A percentile compares a stretch with the other conserved stretches of the same genome.
These are phyloP conservation scores for Chamaea fasciata DNA, from an alignment of 2,113 vertebrate species.

Conservation along the genomic window DNA sequence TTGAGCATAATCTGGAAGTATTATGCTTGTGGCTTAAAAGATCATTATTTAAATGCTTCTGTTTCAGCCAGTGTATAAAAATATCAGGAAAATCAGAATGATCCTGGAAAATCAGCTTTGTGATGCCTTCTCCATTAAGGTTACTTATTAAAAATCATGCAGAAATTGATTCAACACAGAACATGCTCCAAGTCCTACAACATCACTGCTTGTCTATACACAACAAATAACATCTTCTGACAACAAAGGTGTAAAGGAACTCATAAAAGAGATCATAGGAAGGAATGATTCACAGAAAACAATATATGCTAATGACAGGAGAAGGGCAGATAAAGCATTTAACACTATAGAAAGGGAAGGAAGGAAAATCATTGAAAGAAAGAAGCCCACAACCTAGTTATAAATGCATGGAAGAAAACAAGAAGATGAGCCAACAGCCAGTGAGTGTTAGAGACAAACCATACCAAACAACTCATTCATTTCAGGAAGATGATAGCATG, in stretches of 20 bases:
- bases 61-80: background rate
- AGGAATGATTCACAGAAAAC: background rate
- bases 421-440: background rate
- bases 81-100: background rate
- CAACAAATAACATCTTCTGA: background rate
- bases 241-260: background rate
- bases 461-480: background rate
- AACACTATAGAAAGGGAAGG: background rate
- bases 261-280: background rate
- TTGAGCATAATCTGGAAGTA: background rate
- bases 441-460: background rate
- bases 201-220: background rate
- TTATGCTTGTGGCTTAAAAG: background rate
- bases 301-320: background rate
- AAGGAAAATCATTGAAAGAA: background rate
- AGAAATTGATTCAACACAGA: background rate
- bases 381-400: background rate
- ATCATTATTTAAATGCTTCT: background rate
- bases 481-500: background rate
- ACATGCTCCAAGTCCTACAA: background rate
- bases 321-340: background rate
- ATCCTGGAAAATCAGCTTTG: slow-evolving; percentile 5
- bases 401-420: background rate
- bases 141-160: background rate
- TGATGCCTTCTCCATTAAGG: background rate